A percentile compares a stretch with the other conserved stretches of the same genome.
Evolutionary conservation across 2,888 invertebrate species (phyloP).

Genomic region (Lasius fuliginosus): DNA sequence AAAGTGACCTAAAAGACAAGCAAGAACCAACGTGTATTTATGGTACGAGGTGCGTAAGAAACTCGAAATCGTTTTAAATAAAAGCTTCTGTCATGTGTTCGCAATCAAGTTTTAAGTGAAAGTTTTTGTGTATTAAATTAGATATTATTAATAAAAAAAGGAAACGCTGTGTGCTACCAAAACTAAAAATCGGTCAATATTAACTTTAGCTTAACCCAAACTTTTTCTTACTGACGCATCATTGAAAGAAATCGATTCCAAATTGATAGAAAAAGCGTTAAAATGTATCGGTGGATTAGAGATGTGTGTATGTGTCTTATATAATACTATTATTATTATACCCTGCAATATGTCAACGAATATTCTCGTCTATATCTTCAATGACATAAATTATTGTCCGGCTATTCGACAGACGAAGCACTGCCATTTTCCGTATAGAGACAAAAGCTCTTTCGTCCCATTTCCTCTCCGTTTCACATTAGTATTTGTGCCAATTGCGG

Average conservation of each 20-base stretch:
- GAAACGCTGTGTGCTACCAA: neutral
- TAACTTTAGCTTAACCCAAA: neutral
- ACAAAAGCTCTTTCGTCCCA: neutral
- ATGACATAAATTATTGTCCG: constrained; percentile 24
- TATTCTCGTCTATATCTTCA: constrained; percentile 1
- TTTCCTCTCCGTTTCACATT: constrained; percentile 5
- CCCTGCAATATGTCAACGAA: neutral
- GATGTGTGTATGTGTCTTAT: neutral
- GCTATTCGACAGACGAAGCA: constrained; percentile 27
- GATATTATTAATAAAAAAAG: neutral
- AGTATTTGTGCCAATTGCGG: constrained; percentile 44
- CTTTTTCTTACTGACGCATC: neutral
- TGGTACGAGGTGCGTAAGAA: neutral
- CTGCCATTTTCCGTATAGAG: constrained; percentile 1
- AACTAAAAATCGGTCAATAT: neutral
- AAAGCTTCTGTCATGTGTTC: neutral
- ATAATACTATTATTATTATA: neutral
- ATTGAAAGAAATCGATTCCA: neutral
- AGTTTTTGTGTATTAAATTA: neutral
- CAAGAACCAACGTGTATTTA: constrained; percentile 7
- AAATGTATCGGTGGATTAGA: neutral
- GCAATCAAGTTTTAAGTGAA: neutral
- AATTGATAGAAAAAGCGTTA: neutral
- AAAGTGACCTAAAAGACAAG: constrained; percentile 32
- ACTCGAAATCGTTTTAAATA: neutral